Evolutionary conservation across 2,113 vertebrate species (phyloP).

Genomic region (Siniperca chuatsi): DNA sequence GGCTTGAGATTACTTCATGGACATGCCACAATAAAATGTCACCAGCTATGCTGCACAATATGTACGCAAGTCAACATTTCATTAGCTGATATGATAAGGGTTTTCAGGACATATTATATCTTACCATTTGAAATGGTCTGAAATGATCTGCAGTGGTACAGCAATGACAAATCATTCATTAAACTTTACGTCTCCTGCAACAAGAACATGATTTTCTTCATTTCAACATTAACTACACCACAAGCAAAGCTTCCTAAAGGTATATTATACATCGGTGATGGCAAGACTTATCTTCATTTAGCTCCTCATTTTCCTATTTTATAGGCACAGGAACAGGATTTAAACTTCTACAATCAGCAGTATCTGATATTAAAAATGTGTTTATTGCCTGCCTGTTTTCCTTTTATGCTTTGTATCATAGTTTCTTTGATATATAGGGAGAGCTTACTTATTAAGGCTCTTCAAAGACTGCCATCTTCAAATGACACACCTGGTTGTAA

Average conservation of each 20-base stretch:
- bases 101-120: not conserved
- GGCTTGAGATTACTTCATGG: not conserved
- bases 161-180: not conserved
- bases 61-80: not conserved
- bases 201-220: not conserved
- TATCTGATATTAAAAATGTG: not conserved
- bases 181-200: not conserved
- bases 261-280: not conserved
- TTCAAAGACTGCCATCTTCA: not conserved
- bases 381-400: not conserved
- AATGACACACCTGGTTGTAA: constrained; percentile 46
- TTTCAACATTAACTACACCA: not conserved
- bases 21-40: not conserved
- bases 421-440: not conserved
- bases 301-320: not conserved
- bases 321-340: not conserved
- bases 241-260: not conserved
- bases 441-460: not conserved
- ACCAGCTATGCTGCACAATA: not conserved
- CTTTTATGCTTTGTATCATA: not conserved
- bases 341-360: not conserved
- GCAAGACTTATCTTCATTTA: not conserved
- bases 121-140: not conserved
- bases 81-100: not conserved
- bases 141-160: not conserved